phyloP scores from a whole-genome alignment of 2,797 vertebrate species.

The Toxotes lorentzi region DNA sequence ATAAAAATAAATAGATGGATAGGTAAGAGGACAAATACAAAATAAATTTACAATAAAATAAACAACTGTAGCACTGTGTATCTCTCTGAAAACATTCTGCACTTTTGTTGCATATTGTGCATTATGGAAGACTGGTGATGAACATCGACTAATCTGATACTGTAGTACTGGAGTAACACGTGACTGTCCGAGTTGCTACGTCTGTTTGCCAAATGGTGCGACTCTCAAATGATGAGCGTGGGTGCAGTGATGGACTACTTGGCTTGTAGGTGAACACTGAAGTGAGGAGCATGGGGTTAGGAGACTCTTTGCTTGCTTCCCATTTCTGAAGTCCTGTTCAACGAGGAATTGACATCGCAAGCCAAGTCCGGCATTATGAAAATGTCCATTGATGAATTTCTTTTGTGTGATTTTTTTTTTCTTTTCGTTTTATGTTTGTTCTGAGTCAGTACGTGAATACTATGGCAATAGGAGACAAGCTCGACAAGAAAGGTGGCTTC shows the following conservation, averaged over 20 bases:
- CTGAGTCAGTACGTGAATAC: conserved; percentile 74
- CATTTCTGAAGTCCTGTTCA: conserved; percentile 66
- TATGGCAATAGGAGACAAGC: conserved; percentile 77
- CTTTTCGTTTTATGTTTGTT: conserved; percentile 45
- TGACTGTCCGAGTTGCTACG: conserved; percentile 73
- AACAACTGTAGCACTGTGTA: conserved; percentile 58
- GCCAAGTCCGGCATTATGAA: conserved; percentile 65
- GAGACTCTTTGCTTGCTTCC: conserved; percentile 63
- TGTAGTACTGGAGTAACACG: conserved; percentile 72
- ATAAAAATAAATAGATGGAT: conserved; percentile 55
- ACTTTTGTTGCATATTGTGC: conserved; percentile 82
- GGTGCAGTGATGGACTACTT: conserved; percentile 76
- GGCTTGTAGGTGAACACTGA: conserved; percentile 77
- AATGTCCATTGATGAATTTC: conserved; percentile 70
- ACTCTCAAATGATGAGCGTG: conserved; percentile 62
- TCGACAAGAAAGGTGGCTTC: conserved; percentile 68
- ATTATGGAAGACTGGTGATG: conserved; percentile 84
- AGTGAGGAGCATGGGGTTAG: conserved; percentile 49
- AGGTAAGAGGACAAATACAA: conserved; percentile 45
- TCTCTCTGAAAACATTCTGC: conserved; percentile 76
- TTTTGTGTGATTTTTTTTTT: conserved; percentile 31
- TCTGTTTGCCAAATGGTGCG: conserved; percentile 66
- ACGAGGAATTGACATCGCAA: conserved; percentile 66
- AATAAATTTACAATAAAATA: conserved; percentile 32
- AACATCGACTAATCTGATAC: conserved; percentile 69